Evolutionary conservation across 2,888 invertebrate genomes (phyloP).

Genomic region (Drosophila mayaguana): DNA sequence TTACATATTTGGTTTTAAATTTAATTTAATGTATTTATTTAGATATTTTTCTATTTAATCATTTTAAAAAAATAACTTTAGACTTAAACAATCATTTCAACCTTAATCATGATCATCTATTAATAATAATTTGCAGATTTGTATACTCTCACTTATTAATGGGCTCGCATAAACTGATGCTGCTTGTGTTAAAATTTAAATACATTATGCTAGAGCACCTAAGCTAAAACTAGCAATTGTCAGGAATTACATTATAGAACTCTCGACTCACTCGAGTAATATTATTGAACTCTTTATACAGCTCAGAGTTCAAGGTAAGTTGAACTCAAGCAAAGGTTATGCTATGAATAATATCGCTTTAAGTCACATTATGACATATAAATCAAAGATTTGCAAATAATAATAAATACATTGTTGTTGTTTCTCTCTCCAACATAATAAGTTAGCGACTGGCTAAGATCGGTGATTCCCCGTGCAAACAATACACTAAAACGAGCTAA

Average conservation of each 20-base stretch:
- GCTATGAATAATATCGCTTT: conserved; percentile 4
- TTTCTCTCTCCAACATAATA: conserved; percentile 5
- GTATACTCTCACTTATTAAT: no score
- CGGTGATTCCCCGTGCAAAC: conserved; percentile 23
- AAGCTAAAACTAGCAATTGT: background rate
- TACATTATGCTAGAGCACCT: background rate
- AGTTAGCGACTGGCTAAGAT: conserved; percentile 1
- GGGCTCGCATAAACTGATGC: no score
- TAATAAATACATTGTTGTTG: background rate
- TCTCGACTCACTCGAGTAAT: background rate
- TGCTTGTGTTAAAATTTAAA: background rate
- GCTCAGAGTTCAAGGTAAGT: background rate
- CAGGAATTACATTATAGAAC: no score
- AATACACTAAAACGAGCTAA: conserved; percentile 10
- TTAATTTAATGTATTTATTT: no score
- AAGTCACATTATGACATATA: background rate
- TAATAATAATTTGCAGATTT: no score
- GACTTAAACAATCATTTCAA: no score
- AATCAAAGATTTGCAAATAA: conserved; percentile 14
- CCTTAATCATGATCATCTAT: no score
- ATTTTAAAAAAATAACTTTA: no score
- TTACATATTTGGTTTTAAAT: no score
- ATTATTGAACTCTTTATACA: background rate
- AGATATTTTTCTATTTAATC: no score
- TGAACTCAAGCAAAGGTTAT: background rate